Base-by-base conservation (phyloP, 2,797 vertebrate genomes). In the Mus spretus region DNA sequence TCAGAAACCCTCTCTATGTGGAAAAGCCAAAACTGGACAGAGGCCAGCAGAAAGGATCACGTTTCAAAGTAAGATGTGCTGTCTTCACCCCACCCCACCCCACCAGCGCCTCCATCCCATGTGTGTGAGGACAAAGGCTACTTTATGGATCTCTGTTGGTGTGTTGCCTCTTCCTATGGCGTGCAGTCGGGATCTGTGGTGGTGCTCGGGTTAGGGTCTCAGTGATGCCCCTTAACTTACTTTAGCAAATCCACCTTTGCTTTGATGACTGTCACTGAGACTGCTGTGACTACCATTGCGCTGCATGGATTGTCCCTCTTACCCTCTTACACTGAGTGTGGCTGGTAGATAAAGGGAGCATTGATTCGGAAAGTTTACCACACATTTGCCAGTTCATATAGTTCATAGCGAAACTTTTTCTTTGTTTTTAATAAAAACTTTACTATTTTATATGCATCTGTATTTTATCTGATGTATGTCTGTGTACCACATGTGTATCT, bases 1-100 rank as follows among this genome's bases (percentile, higher is more conserved):
- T 99, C 96, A 98, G 97, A 97, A 99, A 99, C 98, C 99, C 99
- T 96, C 97, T 99, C 95, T 99, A 99, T 95, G 96, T 98, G 89
- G 99, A 99, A 93, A 99, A 99, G 96, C 97, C 98, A 86, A 99
- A 98, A 97, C 98, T 97, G 70, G 99, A 99, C 90, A 99, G 97
- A 98, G 95, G 87, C 72, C 97, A 98, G 40, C 98, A 98, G 94
- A 99, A 98, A 98, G 98, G 98, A 88, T 50, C 97, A 50, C 98
- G 98, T n/a, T 98, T 98, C 90, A 99, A 99, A 98, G 99, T 99
- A 98, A 98, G 98, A 92, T 89, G 24, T 20, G 53, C 74, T 5
- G 0, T 75, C 24, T 78, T 93, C 6, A 72, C n/a, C 75, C 61
- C 63, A 63, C 13, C 90, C 5, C 28, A 15, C 10, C 19, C 37